Percentiles rank a stretch among this genome's conserved stretches.
Evolutionary conservation across 2,113 vertebrate species (phyloP).

Genomic region (Cryptomyrus ogoouensis): DNA sequence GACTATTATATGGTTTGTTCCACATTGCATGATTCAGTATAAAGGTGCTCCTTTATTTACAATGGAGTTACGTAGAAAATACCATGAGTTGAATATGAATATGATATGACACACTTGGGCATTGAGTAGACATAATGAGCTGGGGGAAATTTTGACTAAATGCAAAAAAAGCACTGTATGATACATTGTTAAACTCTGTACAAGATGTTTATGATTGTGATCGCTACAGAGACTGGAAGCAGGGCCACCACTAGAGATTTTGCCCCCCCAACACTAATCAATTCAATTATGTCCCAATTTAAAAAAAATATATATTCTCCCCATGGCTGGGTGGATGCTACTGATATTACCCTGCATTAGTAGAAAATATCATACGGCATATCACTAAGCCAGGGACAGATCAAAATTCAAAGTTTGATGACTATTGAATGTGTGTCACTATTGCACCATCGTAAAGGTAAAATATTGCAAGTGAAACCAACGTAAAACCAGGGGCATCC

Average conservation of each 20-base stretch:
- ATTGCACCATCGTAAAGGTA: too few relatives aligned
- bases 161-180: background rate
- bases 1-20: background rate
- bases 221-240: background rate
- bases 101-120: background rate
- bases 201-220: background rate
- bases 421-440: background rate
- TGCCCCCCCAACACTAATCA: background rate
- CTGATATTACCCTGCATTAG: background rate
- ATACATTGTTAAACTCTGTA: background rate
- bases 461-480: background rate
- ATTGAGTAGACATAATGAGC: background rate
- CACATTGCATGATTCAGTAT: background rate
- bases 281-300: background rate
- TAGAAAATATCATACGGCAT: background rate
- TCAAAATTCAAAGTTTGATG: too few relatives aligned
- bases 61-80: background rate
- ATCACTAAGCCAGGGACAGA: too few relatives aligned
- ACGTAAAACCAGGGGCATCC: background rate
- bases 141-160: background rate
- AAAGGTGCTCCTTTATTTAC: background rate
- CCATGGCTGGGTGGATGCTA: too few relatives aligned
- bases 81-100: background rate
- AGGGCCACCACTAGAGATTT: background rate
- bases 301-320: too few relatives aligned